phyloP scores from a whole-genome alignment of 2,113 vertebrate genomes.

The Lepisosteus osseus region DNA sequence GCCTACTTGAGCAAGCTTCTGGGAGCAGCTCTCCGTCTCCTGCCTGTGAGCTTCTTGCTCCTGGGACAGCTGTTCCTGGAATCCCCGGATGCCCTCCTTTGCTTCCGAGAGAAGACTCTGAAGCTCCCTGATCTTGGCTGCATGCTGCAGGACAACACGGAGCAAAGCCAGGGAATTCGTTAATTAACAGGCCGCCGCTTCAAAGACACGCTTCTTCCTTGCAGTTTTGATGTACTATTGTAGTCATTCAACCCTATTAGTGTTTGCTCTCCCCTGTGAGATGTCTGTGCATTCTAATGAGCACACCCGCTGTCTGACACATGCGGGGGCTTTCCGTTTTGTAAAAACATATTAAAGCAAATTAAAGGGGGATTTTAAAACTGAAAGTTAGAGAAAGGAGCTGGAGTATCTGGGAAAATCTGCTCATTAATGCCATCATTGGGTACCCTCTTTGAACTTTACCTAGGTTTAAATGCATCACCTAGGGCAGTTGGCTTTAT shows the following conservation, averaged over 20 bases:
- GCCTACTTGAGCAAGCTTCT: constrained; percentile 82
- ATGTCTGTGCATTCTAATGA: background rate
- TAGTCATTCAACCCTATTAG: background rate
- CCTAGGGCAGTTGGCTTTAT: too few species aligned
- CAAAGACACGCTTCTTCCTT: background rate
- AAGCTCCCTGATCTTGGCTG: constrained; percentile 70
- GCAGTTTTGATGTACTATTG: background rate
- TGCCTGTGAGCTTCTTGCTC: constrained; percentile 76
- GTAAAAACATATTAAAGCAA: background rate
- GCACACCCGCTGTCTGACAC: background rate
- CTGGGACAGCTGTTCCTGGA: constrained; percentile 76
- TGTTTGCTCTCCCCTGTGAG: background rate
- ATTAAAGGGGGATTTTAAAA: too few species aligned
- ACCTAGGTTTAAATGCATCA: too few species aligned
- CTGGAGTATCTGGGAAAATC: too few species aligned
- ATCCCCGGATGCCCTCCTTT: constrained; percentile 66
- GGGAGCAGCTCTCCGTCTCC: constrained; percentile 66
- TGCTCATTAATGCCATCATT: too few species aligned
- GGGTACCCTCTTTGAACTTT: too few species aligned
- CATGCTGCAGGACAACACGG: constrained; percentile 14
- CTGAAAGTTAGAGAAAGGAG: too few species aligned
- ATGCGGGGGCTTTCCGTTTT: background rate
- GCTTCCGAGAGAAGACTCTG: constrained; percentile 71
- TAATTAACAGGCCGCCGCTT: background rate
- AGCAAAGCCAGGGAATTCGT: background rate